These are phyloP conservation scores for Danionella dracula DNA, from an alignment of 2,797 vertebrate species.

Conservation along the genomic window DNA sequence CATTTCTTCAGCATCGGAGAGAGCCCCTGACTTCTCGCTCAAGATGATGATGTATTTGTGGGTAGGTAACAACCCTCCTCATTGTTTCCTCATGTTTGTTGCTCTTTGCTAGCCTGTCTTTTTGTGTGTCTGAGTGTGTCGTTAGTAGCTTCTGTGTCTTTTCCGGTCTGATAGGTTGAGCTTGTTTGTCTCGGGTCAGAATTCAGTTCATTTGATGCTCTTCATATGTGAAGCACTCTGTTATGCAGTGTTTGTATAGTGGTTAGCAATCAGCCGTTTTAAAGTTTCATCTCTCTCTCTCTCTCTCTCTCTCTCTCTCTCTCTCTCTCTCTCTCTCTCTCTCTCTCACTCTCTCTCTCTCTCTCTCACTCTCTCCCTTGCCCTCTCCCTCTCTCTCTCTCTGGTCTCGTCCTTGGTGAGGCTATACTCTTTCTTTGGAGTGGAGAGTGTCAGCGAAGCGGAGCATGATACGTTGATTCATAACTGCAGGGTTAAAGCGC, in stretches of 20 bases:
- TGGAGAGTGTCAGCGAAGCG: constrained; percentile 11
- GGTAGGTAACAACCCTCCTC: constrained; percentile 75
- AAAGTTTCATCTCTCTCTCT: constrained; percentile 6
- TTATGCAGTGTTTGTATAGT: neutral
- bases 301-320: neutral
- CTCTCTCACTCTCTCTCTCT: neutral
- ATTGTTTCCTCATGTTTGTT: neutral
- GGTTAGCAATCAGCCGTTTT: neutral
- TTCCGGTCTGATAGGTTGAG: neutral
- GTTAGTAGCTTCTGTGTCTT: neutral
- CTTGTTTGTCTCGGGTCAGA: neutral
- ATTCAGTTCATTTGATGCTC: neutral
- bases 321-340: constrained; percentile 4
- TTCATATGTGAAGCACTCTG: neutral
- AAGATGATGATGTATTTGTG: constrained; percentile 90
- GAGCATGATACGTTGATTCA: constrained; percentile 40
- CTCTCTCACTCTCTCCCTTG: too few relatives aligned
- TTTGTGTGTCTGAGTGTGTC: neutral
- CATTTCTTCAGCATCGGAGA: constrained; percentile 70
- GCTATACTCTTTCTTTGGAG: neutral
- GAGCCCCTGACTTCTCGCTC: constrained; percentile 71
- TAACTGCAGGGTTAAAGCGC: constrained; percentile 35
- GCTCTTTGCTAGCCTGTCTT: neutral
- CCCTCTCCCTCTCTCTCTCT: neutral
- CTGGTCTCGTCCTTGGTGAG: constrained; percentile 6